Base-by-base conservation (phyloP, 2,888 invertebrate species). In the Standfussiana lucernea region DNA sequence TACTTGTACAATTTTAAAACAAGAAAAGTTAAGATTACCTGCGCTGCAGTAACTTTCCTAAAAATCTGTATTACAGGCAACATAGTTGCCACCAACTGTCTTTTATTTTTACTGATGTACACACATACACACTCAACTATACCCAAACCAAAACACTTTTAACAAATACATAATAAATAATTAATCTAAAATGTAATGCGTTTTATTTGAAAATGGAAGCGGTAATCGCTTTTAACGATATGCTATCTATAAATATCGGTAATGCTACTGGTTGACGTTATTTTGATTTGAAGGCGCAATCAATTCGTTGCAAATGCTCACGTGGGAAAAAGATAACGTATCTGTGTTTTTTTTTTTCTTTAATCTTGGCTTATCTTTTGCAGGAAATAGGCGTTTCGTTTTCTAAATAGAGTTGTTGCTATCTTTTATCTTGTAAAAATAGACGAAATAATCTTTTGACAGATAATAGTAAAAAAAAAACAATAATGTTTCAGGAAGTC, bases 41-140 rank as follows among this genome's bases (percentile, higher is more conserved):
- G 96, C 18, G 92, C 92, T 0, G 96, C 90, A 0, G 96, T 91
- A 21, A 94, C 95, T 92, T 95, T 93, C 28, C 92, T 95, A 83
- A 96, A 95, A 66, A 96, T 93, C 66, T 95, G 88, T 40, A 96
- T 89, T 2, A 95, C 92, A 5, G 96, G 95, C 72, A 94, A 88
- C 79, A 96, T 92, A 3, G 93, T 91, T 40, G 94, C 88, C 62
- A 93, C 92, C 2, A 93, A 83, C 7, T 90, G 89, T 42, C 91
- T 85, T 7, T 90, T 88, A 72, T 91, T 91, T 47, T 79, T 82
- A 32, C 42, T 84, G 80, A 85, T 84, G 40, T 64, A 69, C 0
- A 50, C 45, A 72, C 24, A 56, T 56, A 53, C 0, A 21, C 3
- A 65, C 40, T 69, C 21, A 66, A 35, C 32, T 40, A 32, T 76